A percentile compares a stretch with the other conserved stretches of the same genome.
These are phyloP conservation scores for Heliconius himera DNA, from an alignment of 1,140 invertebrate species.

Conservation along the genomic window DNA sequence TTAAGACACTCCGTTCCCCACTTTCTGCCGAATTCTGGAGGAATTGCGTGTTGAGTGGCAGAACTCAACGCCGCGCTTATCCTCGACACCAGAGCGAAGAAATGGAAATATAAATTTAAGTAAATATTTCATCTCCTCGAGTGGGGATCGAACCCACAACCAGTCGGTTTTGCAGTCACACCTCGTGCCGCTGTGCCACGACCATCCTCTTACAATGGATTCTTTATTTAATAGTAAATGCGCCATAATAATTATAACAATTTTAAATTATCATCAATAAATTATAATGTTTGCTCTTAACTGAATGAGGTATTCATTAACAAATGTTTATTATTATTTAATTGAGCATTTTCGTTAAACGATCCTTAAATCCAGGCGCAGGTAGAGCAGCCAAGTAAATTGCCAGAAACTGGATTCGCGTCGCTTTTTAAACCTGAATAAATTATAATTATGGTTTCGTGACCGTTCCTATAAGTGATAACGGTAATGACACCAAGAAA, in stretches of 20 bases:
- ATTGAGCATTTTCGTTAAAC: neutral
- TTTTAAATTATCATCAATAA: neutral
- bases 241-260: neutral
- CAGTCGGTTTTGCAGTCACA: no score
- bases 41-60: no score
- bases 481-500: neutral
- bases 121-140: no score
- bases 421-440: conserved; percentile 3
- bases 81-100: no score
- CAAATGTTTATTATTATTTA: neutral
- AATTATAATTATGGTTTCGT: neutral
- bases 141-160: no score
- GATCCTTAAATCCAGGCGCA: neutral
- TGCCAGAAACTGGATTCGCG: neutral
- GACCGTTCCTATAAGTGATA: neutral
- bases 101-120: no score
- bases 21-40: no score
- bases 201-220: no score
- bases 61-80: no score
- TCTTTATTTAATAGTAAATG: neutral
- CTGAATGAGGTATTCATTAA: neutral
- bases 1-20: no score
- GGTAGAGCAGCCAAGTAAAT: neutral
- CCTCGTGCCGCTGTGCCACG: no score
- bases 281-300: neutral